Evolutionary conservation across 2,888 invertebrate genomes (phyloP).

Genomic region (Leptinotarsa haldemani): DNA sequence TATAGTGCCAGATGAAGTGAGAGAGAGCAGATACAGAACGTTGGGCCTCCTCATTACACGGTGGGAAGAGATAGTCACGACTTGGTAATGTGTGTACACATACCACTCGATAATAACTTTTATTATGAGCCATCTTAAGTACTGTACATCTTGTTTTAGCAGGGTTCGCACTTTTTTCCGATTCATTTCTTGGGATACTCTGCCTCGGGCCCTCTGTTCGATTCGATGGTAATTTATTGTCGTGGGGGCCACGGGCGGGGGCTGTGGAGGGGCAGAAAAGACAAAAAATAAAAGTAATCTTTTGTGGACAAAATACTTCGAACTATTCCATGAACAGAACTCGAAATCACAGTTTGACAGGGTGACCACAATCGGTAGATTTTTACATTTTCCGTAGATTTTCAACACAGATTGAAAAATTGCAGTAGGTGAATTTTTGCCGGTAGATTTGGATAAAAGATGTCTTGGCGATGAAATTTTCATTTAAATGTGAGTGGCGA

Average conservation of each 20-base stretch:
- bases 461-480: no score
- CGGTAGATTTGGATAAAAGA: no score
- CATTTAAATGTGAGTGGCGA: no score
- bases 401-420: no score
- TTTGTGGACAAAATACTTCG: no score
- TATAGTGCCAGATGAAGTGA: slow-evolving; percentile 51
- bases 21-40: slow-evolving; percentile 47
- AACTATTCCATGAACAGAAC: no score
- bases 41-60: slow-evolving; percentile 65
- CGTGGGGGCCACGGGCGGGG: neutral
- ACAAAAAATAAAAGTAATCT: neutral
- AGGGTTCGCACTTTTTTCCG: slow-evolving; percentile 23
- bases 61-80: slow-evolving; percentile 67
- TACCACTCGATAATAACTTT: slow-evolving; percentile 63
- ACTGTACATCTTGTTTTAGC: slow-evolving; percentile 63
- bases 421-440: no score
- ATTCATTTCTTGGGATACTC: slow-evolving; percentile 29
- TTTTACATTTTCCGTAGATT: no score
- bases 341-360: no score
- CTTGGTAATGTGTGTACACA: slow-evolving; percentile 62
- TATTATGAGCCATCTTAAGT: slow-evolving; percentile 62
- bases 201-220: slow-evolving; percentile 8
- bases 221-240: slow-evolving; percentile 10
- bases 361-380: no score
- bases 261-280: slow-evolving; percentile 17